Base-by-base conservation (phyloP, 2,113 vertebrate genomes). In the Gasterosteus nipponicus region DNA sequence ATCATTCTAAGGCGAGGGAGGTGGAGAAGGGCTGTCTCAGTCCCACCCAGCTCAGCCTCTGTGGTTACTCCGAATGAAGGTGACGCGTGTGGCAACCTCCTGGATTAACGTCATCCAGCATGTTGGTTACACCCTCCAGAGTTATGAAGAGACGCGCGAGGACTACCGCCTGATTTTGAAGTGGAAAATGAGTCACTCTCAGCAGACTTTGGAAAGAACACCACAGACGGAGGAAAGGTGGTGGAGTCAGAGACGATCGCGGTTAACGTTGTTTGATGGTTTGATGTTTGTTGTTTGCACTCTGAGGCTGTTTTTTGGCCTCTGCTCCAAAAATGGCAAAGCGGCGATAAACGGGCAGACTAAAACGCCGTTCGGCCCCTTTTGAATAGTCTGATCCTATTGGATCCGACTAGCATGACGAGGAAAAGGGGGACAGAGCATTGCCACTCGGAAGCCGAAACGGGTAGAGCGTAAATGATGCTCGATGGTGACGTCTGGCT, bases 91-190 rank as follows among this genome's bases (percentile, higher is more conserved):
- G 16, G 56, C 19, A 71, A 31, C 63, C 38, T 62, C 46, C 41
- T 59, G 65, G 51, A 75, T 57, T 62, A 63, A 69, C n/a, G 1
- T 69, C 2, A 35, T 18, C 35, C 18, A 35, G 16, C 6, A 18
- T 42, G 64, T 41, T 79, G 47, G 66, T 69, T 76, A 79, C 72
- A 75, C 72, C 72, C 49, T 73, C n/a, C 0, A 60, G 3, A 78
- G 56, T 51, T 56, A 73, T 63, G 63, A 44, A 47, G 47, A 51
- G 7, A 61, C 66, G 42, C 46, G 12, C 19, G 35, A 68, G 62
- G 58, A 69, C 72, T 49, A 76, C 19, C 7, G 6, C 7, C 41
- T 35, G 3, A 51, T 61, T 78, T 2, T 69, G 7, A 78, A 53
- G 10, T 41, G 65, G 69, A 77, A 79, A 77, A 61, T 83, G 60